Percentiles rank a stretch among this genome's conserved stretches.
Evolutionary conservation across 2,797 vertebrate genomes (phyloP).

Genomic region (Rhynchotus rufescens): DNA sequence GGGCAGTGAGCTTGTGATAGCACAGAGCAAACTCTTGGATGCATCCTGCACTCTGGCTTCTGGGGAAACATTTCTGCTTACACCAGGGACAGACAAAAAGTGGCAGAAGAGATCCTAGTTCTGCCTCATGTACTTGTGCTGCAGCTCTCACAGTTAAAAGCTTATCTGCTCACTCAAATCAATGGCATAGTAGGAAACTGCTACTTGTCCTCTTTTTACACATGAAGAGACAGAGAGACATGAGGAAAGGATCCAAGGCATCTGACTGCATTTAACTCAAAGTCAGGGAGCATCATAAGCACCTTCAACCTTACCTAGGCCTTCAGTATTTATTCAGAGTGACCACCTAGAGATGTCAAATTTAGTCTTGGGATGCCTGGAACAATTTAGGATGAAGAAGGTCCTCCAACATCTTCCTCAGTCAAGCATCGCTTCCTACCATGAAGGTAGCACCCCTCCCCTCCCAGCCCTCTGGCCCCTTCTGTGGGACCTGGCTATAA

Average conservation of each 20-base stretch:
- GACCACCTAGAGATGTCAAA: no score
- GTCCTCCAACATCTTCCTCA: no score
- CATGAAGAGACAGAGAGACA: neutral
- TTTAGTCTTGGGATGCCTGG: no score
- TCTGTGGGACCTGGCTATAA: neutral
- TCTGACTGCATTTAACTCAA: no score
- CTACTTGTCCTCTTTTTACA: neutral
- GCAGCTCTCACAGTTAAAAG: neutral
- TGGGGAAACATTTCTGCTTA: fast-evolving
- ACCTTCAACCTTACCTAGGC: neutral
- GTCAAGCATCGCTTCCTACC: no score
- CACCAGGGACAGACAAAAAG: neutral
- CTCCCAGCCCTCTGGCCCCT: no score
- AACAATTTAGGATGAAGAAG: no score
- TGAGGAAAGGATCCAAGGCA: no score
- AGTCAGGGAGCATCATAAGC: no score
- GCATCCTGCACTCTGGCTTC: neutral
- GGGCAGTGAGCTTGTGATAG: neutral
- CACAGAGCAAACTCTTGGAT: fast-evolving
- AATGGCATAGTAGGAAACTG: neutral
- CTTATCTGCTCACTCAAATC: neutral
- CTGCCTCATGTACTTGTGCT: neutral
- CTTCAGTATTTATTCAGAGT: neutral
- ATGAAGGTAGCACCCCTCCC: no score
- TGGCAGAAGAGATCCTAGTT: neutral